A percentile compares a stretch with the other conserved stretches of the same genome.
These are phyloP conservation scores for Hololepta plana DNA, from an alignment of 2,888 invertebrate genomes.

Conservation along the genomic window DNA sequence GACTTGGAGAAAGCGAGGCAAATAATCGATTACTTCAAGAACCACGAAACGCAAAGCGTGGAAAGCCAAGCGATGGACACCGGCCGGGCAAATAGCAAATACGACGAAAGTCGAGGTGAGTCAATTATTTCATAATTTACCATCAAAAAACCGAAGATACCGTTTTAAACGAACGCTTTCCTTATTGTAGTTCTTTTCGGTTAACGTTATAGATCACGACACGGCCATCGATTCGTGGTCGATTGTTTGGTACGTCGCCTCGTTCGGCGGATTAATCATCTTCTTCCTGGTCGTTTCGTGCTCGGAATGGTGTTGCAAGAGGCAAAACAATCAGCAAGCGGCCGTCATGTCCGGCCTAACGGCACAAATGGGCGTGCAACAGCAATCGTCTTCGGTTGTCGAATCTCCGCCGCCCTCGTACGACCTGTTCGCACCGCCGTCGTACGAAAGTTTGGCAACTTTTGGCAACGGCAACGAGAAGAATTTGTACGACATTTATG, in stretches of 20 bases:
- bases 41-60: too few species aligned
- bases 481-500: constrained; percentile 28
- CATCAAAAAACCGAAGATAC: neutral
- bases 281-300: constrained; percentile 37
- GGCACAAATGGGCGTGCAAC: constrained; percentile 5
- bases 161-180: neutral
- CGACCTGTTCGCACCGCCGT: constrained; percentile 35
- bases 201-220: too few species aligned
- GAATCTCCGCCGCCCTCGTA: constrained; percentile 32
- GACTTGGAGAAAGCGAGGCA: too few species aligned
- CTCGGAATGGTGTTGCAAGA: constrained; percentile 35
- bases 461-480: constrained; percentile 19
- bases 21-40: too few species aligned
- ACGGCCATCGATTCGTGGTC: constrained; percentile 38
- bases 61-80: too few species aligned
- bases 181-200: too few species aligned
- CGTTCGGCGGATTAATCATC: constrained; percentile 34
- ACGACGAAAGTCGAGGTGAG: too few species aligned
- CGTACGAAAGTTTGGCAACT: constrained; percentile 29
- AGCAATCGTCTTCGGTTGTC: constrained; percentile 6
- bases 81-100: too few species aligned
- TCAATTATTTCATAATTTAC: too few species aligned
- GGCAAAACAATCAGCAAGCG: constrained; percentile 9
- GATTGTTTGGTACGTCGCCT: constrained; percentile 37
- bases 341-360: constrained; percentile 4